Percentiles rank a stretch among this genome's conserved stretches.
Conservation (phyloP, 2,113 vertebrate genomes). For the Pelodiscus sinensis region DNA sequence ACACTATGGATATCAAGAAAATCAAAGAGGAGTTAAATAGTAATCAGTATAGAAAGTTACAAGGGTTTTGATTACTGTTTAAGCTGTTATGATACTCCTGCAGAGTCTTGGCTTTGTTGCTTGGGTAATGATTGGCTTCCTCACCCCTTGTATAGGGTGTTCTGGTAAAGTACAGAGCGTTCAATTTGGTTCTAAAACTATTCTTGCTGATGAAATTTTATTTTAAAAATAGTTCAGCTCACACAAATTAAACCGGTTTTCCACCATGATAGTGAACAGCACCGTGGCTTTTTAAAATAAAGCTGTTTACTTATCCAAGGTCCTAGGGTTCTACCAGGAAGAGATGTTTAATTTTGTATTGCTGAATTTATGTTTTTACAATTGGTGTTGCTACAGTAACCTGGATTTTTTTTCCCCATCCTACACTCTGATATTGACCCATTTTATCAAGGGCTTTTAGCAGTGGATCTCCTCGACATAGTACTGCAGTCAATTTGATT, state of each 20-base stretch:
- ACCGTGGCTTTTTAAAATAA: background rate
- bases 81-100: background rate
- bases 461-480: background rate
- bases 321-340: background rate
- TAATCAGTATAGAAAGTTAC: background rate
- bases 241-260: background rate
- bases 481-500: background rate
- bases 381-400: background rate
- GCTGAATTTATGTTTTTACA: constrained; percentile 18
- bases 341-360: background rate
- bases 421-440: background rate
- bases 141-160: background rate
- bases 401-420: background rate
- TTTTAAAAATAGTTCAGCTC: background rate
- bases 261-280: background rate
- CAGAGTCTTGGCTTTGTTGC: background rate
- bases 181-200: background rate
- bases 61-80: background rate
- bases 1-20: background rate
- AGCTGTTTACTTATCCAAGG: background rate
- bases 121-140: background rate
- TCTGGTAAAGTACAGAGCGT: background rate
- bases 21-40: background rate
- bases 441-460: background rate
- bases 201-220: background rate